Evolutionary conservation across 2,797 vertebrate genomes (phyloP).

Genomic region (Megaceryle alcyon): DNA sequence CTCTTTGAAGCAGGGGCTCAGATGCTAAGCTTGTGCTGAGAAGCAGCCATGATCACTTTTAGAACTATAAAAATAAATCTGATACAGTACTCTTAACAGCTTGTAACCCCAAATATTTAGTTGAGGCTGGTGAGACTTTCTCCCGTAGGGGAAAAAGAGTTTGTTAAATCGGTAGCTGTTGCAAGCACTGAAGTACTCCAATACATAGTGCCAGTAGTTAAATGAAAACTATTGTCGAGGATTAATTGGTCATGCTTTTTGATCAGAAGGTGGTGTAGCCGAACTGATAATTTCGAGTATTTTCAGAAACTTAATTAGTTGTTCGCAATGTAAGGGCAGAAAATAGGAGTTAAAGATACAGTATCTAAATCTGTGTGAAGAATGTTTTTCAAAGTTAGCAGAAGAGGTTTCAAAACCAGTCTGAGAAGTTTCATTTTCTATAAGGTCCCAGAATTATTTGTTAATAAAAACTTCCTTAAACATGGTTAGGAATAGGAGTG

Average conservation of each 20-base stretch:
- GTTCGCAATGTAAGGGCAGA: background rate
- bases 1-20: background rate
- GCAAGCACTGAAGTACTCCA: background rate
- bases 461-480: background rate
- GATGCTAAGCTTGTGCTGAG: background rate
- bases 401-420: background rate
- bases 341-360: constrained; percentile 2
- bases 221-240: constrained; percentile 2
- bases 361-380: background rate
- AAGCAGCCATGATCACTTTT: background rate
- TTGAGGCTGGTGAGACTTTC: background rate
- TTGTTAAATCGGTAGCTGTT: background rate
- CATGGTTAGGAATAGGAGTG: background rate
- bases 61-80: constrained; percentile 26
- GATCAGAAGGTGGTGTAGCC: constrained; percentile 28
- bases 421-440: background rate
- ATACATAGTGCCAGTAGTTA: background rate
- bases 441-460: background rate
- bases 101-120: constrained; percentile 40
- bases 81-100: constrained; percentile 1
- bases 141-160: background rate
- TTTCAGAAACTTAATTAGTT: background rate
- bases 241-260: constrained; percentile 24
- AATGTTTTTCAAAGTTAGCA: background rate
- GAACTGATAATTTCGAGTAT: background rate